Percentiles rank a stretch among this genome's conserved stretches.
phyloP scores from a whole-genome alignment of 2,888 invertebrate genomes.

The Pyrrhia umbra region DNA sequence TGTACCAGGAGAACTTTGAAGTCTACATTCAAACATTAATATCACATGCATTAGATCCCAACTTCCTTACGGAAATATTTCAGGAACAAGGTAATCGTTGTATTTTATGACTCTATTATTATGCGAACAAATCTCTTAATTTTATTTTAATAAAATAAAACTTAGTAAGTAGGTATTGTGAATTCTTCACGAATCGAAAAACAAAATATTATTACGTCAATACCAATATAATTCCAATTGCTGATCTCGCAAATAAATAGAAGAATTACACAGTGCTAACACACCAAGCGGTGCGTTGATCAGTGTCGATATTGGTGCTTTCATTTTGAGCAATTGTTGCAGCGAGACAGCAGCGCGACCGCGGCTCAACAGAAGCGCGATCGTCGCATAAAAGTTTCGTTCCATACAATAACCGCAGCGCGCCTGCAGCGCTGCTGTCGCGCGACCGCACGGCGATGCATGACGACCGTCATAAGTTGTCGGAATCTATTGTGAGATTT shows the following conservation, averaged over 20 bases:
- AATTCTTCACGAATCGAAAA: too few species aligned
- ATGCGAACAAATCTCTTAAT: not conserved
- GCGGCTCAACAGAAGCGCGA: conserved; percentile 57
- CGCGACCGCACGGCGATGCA: conserved; percentile 51
- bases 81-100: conserved; percentile 94
- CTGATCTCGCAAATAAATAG: not conserved
- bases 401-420: conserved; percentile 56
- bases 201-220: too few species aligned
- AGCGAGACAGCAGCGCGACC: conserved; percentile 60
- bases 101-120: conserved; percentile 32
- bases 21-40: conserved; percentile 97
- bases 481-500: conserved; percentile 50
- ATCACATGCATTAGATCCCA: conserved; percentile 96
- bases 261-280: not conserved
- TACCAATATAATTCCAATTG: too few species aligned
- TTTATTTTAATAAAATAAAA: too few species aligned
- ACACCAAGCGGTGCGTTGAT: conserved; percentile 13
- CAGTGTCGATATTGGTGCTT: conserved; percentile 56
- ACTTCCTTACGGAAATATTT: conserved; percentile 96
- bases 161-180: too few species aligned
- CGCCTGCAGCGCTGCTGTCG: conserved; percentile 60
- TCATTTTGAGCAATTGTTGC: conserved; percentile 58
- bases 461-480: conserved; percentile 57
- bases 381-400: conserved; percentile 61
- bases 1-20: conserved; percentile 96